Percentiles rank a stretch among this genome's conserved stretches.
Evolutionary conservation across 2,888 invertebrate genomes (phyloP).

Genomic region (Stratiomys singularior): DNA sequence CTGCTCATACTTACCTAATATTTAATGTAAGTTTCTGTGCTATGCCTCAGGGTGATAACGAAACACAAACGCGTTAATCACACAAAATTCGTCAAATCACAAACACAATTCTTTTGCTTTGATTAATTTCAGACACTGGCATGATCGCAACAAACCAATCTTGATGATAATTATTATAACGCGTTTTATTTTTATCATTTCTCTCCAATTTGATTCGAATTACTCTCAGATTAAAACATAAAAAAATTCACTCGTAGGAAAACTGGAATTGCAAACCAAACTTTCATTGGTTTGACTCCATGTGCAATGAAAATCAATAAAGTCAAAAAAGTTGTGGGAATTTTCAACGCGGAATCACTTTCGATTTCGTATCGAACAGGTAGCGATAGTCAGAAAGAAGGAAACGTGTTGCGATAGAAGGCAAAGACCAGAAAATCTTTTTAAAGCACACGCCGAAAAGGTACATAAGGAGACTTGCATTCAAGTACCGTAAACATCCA

Average conservation of each 20-base stretch:
- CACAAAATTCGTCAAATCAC: too few species aligned
- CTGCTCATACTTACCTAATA: too few species aligned
- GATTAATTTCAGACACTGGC: too few species aligned
- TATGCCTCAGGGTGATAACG: too few species aligned
- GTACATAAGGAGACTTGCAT: neutral
- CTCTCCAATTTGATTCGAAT: neutral
- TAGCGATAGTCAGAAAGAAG: neutral
- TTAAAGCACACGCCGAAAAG: neutral
- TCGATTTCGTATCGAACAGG: neutral
- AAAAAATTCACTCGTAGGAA: neutral
- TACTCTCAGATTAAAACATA: neutral
- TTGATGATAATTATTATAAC: too few species aligned
- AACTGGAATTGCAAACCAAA: neutral
- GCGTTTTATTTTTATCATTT: neutral
- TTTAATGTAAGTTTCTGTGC: too few species aligned
- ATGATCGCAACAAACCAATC: too few species aligned
- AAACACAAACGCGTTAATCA: too few species aligned
- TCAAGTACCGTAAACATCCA: neutral
- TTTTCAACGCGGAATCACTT: slow-evolving; percentile 12
- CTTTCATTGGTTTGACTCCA: neutral
- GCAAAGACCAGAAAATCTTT: neutral
- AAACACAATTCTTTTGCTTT: too few species aligned
- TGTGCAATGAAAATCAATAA: neutral
- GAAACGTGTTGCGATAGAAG: neutral
- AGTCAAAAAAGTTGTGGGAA: slow-evolving; percentile 5